Conservation (phyloP, 2,113 vertebrate species). For the Scytalopus superciliaris region DNA sequence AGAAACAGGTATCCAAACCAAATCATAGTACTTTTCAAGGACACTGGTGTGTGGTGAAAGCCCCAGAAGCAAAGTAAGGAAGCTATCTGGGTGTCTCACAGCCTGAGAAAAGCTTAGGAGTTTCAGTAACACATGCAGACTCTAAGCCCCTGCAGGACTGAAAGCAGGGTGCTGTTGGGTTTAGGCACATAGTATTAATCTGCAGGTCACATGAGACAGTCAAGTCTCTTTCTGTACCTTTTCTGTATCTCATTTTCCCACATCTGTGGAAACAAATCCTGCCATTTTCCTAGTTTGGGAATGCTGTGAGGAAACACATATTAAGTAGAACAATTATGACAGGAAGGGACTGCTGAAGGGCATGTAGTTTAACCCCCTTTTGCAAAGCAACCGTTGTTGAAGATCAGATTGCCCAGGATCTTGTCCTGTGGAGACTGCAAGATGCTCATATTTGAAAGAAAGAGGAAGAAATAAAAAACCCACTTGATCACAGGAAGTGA, state of each 20-base stretch:
- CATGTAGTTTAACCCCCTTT: neutral
- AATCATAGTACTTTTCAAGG: neutral
- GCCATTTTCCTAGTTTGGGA: neutral
- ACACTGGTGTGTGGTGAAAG: neutral
- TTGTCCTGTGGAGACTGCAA: neutral
- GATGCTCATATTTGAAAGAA: neutral
- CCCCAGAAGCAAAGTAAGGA: neutral
- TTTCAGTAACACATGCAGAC: neutral
- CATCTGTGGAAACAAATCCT: neutral
- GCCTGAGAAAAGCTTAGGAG: neutral
- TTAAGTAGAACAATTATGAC: neutral
- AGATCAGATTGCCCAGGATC: neutral
- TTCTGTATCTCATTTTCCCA: neutral
- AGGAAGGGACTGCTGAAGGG: neutral
- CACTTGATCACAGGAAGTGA: neutral
- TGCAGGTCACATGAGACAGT: neutral
- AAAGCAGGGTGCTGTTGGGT: neutral
- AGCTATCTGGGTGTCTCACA: neutral
- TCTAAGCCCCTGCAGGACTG: neutral
- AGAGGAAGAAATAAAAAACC: neutral
- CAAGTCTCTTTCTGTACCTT: neutral
- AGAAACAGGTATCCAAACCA: neutral
- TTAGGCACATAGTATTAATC: neutral
- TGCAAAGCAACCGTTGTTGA: neutral
- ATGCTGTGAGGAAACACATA: neutral